These are phyloP conservation scores for Cremastobaeus sp. DNA, from an alignment of 2,888 invertebrate species.

Conservation along the genomic window DNA sequence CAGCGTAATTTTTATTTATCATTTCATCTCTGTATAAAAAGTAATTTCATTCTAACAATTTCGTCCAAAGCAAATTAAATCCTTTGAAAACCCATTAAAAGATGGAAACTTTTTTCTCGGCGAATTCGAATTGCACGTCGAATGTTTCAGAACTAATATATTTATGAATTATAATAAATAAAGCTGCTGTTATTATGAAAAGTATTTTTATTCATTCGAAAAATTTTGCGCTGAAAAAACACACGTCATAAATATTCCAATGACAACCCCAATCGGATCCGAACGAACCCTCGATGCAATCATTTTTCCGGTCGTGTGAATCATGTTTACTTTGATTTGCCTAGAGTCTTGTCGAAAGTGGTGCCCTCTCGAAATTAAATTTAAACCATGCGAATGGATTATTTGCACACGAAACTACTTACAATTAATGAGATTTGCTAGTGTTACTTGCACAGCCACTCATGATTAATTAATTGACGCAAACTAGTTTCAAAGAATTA, in stretches of 20 bases:
- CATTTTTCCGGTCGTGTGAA: constrained; percentile 28
- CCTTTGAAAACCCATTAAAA: constrained; percentile 12
- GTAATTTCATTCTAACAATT: constrained; percentile 6
- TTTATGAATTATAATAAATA: too few relatives aligned
- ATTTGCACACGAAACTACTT: constrained; percentile 42
- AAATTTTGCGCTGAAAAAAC: constrained; percentile 3
- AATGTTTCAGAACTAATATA: too few relatives aligned
- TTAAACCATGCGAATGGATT: constrained; percentile 30
- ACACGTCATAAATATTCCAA: constrained; percentile 11
- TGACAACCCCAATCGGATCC: constrained; percentile 22
- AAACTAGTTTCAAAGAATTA: too few relatives aligned
- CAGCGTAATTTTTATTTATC: too few relatives aligned
- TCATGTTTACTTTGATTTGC: constrained; percentile 38
- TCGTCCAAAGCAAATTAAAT: neutral
- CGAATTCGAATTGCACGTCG: too few relatives aligned
- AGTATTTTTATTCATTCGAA: constrained; percentile 16
- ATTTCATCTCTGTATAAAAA: constrained; percentile 13
- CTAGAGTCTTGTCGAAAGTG: constrained; percentile 23
- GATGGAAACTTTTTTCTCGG: constrained; percentile 2
- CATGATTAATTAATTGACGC: constrained; percentile 9
- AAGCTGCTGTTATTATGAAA: too few relatives aligned
- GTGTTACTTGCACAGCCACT: constrained; percentile 19
- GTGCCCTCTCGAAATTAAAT: constrained; percentile 29
- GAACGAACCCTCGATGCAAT: constrained; percentile 13
- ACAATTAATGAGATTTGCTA: constrained; percentile 37